Evolutionary conservation across 2,888 invertebrate species (phyloP), one percentile per base, ranked within the genome.

Genomic region (Drosophila recens): DNA sequence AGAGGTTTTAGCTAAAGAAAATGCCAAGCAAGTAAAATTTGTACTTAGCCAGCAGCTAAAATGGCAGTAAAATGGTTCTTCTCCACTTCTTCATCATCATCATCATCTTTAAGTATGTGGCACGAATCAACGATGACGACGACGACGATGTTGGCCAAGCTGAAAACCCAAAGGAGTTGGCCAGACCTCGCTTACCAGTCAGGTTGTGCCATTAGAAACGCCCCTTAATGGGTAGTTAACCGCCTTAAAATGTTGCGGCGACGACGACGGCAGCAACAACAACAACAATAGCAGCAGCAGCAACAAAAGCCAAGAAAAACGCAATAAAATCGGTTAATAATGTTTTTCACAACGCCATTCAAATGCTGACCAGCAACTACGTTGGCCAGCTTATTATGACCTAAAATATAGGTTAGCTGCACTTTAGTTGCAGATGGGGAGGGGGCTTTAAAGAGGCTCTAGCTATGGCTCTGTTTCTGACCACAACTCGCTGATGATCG

Each of bases 171-270:
- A 78, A 75, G 79, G 77, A 78, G 80, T 57, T 75, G 3, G 67
- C 59, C 20, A 53, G 20, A 63, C 54, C 58, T 33, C 51, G 61
- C 57, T 49, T 48, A 62, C 46, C 62, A 66, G 79, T 63, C 67
- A 65, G 75, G 67, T 79, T 87, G 74, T 71, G 76, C 79, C 90
- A 89, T 87, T 87, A 88, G 88, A 81, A 88, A 87, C 87, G 87
- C 87, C 87, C 86, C 88, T 85, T 90, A 90, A 89, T 87, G 88
- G 90, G 72, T 82, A 88, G 90, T 87, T 87, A 88, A 88, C 86
- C 86, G 86, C 86, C 89, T 86, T 71, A 75, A 85, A 87, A 80
- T 89, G 87, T 78, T 75, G 69, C 75, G 58, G 68, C 58, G 67
- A 69, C 75, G 70, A 51, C 69, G 59, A 57, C 68, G 48, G 42